phyloP scores from a whole-genome alignment of 2,888 invertebrate genomes.

The Fragum sueziense region DNA sequence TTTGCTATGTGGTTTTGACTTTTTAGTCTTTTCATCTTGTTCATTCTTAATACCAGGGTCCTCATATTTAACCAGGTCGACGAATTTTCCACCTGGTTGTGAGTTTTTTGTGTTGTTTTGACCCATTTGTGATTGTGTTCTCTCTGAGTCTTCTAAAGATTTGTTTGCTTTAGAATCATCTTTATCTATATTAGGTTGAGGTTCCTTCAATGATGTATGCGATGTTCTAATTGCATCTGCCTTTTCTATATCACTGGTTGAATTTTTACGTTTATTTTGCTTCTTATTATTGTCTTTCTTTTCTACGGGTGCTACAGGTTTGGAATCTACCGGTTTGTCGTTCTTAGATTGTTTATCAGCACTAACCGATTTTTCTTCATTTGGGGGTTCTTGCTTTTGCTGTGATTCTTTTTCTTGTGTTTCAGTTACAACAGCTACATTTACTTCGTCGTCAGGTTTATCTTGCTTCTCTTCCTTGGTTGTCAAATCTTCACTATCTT shows the following conservation, averaged over 20 bases:
- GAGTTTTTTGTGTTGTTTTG: conserved; percentile 33
- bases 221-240: conserved; percentile 54
- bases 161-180: conserved; percentile 35
- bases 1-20: background rate
- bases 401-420: conserved; percentile 20
- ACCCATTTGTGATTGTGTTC: conserved; percentile 40
- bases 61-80: conserved; percentile 37
- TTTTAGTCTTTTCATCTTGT: conserved; percentile 1
- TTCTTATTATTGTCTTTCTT: background rate
- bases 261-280: conserved; percentile 29
- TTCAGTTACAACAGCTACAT: conserved; percentile 15
- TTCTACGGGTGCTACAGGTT: background rate
- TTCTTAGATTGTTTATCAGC: background rate
- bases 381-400: background rate
- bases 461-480: conserved; percentile 18
- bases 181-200: conserved; percentile 1
- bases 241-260: conserved; percentile 44
- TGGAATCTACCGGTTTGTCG: background rate
- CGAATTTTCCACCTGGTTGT: conserved; percentile 43
- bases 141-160: conserved; percentile 21
- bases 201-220: conserved; percentile 34
- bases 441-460: conserved; percentile 26
- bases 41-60: conserved; percentile 25
- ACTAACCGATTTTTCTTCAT: background rate
- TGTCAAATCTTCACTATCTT: background rate